Percentiles rank a stretch among this genome's conserved stretches.
phyloP scores from a whole-genome alignment of 2,113 vertebrate species.

The Tilapia sparmanii region DNA sequence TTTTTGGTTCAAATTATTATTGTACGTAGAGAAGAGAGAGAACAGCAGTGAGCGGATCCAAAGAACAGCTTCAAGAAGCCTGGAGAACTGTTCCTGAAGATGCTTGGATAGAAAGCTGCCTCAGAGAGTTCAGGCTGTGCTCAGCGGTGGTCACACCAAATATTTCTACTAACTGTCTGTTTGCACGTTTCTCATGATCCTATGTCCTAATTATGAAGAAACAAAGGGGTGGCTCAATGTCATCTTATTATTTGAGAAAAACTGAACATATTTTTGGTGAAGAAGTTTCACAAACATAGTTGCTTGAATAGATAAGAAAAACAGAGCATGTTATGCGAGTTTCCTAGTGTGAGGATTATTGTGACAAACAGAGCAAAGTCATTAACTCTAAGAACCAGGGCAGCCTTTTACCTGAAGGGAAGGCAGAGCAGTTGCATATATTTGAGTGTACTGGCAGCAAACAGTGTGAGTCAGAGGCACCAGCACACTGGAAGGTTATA shows the following conservation, averaged over 20 bases:
- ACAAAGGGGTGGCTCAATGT: background rate
- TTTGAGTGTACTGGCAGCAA: background rate
- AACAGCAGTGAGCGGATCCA: too few species aligned
- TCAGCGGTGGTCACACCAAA: background rate
- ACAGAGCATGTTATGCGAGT: background rate
- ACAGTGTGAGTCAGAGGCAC: background rate
- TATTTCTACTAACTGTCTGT: background rate
- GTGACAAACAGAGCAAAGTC: background rate
- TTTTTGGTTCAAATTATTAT: background rate
- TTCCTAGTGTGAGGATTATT: background rate
- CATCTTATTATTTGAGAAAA: background rate
- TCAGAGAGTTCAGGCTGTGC: background rate
- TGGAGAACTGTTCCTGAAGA: background rate
- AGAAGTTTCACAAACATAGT: background rate
- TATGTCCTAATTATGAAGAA: background rate
- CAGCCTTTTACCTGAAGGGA: background rate
- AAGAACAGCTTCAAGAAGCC: background rate
- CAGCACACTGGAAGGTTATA: background rate
- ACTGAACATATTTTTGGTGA: background rate
- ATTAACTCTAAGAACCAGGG: background rate
- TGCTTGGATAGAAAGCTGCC: background rate
- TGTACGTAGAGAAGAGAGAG: background rate
- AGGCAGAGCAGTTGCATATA: background rate
- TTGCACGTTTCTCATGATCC: background rate
- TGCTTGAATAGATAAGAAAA: background rate